Base-by-base conservation (phyloP, 2,888 invertebrate genomes). In the Acronicta psi region DNA sequence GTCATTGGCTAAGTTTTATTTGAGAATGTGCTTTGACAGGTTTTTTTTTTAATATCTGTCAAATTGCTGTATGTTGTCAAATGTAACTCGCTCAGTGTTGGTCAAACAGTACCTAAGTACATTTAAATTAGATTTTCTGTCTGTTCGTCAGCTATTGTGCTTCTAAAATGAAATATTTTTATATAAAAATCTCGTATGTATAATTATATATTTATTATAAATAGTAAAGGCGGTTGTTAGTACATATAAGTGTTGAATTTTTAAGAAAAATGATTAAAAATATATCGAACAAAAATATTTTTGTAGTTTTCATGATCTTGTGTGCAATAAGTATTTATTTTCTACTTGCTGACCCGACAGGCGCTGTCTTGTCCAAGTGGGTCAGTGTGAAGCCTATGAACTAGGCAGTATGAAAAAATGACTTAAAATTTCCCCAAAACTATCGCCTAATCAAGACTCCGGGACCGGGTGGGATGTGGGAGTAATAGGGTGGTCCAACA, bases 161-260 rank as follows among this genome's bases (percentile, higher is more conserved):
- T 61, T 69, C 8, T 29, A 69, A 52, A 23, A 44, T 20, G 31
- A 16, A 47, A 46, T 59, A 20, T 58, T 67, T 56, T 58, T 38
- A 57, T 62, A 59, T 66, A 44, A 64, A 54, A 60, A 23, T 13
- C 7, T 50, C 42, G 10, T 56, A n/a, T 47, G 23, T 38, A 25
- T 53, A 58, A 42, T 41, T 42, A 53, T 52, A 50, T 52, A 58
- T 34, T 34, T 34, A 34, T 34, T 34, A 34, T 34, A 50, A 44
- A 42, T 51, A 69, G 57, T 10, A 38, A 69, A 16, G 34, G 41
- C 40, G 49, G 41, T 62, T 61, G 46, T 66, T 73, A 67, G 57
- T 69, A 71, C 45, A 63, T 29, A 43, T 73, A 68, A 76, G 53
- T 70, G 79, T 79, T 77, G 63, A 76, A 54, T 76, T 76, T 79